Percentiles rank a stretch among this genome's conserved stretches.
These are phyloP conservation scores for Zaprionus lineosus DNA, from an alignment of 2,888 invertebrate species.

Conservation along the genomic window DNA sequence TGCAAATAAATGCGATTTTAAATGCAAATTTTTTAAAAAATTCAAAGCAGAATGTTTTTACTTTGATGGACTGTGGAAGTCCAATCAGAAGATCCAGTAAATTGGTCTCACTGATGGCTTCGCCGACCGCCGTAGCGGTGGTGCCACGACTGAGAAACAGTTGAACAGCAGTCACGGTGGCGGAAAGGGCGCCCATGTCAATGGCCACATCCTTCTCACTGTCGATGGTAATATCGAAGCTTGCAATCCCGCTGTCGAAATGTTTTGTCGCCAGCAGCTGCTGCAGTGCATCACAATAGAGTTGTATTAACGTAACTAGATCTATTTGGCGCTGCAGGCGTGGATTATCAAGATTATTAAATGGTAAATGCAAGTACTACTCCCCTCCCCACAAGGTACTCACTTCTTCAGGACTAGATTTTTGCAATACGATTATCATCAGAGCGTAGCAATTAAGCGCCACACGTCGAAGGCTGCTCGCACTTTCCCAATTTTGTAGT, in stretches of 20 bases:
- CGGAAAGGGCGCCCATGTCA: conserved; percentile 80
- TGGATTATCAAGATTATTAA: not conserved
- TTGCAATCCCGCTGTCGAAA: conserved; percentile 71
- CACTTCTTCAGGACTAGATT: conserved; percentile 85
- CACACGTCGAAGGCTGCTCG: conserved; percentile 81
- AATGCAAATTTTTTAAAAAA: no score
- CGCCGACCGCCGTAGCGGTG: conserved; percentile 71
- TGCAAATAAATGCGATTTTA: conserved; percentile 28
- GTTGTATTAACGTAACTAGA: conserved; percentile 83
- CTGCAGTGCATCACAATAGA: conserved; percentile 82
- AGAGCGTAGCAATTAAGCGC: conserved; percentile 84
- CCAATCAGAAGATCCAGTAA: conserved; percentile 81
- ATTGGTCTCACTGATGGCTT: conserved; percentile 82
- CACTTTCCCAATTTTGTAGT: conserved; percentile 83
- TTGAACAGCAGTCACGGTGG: conserved; percentile 80
- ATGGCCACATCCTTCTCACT: conserved; percentile 71
- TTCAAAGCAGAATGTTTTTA: no score
- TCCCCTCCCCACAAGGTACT: no score
- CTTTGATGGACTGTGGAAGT: conserved; percentile 80
- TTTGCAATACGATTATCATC: conserved; percentile 85
- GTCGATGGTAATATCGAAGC: conserved; percentile 79
- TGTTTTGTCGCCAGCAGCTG: conserved; percentile 79
- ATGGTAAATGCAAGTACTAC: no score
- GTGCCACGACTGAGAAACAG: conserved; percentile 74
- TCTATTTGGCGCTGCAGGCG: conserved; percentile 85